Evolutionary conservation across 2,797 vertebrate species (phyloP), one percentile per base, ranked within the genome.

Genomic region (Cossypha polioptera): DNA sequence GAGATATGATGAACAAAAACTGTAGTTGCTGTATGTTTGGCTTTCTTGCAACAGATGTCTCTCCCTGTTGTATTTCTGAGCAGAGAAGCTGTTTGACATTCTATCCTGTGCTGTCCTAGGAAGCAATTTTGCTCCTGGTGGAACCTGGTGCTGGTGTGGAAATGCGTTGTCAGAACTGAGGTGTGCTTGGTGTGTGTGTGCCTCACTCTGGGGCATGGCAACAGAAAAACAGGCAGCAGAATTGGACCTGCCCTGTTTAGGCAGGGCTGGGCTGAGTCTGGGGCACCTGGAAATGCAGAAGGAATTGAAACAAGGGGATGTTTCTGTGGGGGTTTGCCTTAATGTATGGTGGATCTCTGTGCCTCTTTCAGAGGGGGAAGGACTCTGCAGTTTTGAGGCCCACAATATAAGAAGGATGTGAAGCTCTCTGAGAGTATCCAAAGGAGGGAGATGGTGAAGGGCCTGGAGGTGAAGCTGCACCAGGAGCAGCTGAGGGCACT

Each of bases 391-490:
- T 21, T 62, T 33, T 63, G 50, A 62, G 43, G 26, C 9, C 20
- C 9, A 29, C 10, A 5, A 4, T 18, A 2, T 29, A 31, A 57
- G 59, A 65, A 43, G 28, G 48, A 43, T 50, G 10, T 25, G 21
- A 68, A 57, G 20, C 42, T 76, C 16, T 50, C 33, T 25, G 69
- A 55, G 31, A 54, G 3, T 29, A 19, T 21, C 50, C 28, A 26
- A 20, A 76, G 50, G 9, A 69, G 22, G 0, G 13, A 50, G 50
- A 9, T 22, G 50, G 9, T 17, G 42, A 68, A 40, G 35, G 62
- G 10, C 3, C 3, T 48, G 47, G 4, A 89, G 16, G 16, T 0
- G 38, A 68, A 36, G 22, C 31, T 35, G 19, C 16, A n/a, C 0
- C 0, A 50, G 77, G 1, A 42, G 35, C 4, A 9, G 22, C 28